Evolutionary conservation across 2,113 vertebrate species (phyloP).

Genomic region (Hippocampus barbouri): DNA sequence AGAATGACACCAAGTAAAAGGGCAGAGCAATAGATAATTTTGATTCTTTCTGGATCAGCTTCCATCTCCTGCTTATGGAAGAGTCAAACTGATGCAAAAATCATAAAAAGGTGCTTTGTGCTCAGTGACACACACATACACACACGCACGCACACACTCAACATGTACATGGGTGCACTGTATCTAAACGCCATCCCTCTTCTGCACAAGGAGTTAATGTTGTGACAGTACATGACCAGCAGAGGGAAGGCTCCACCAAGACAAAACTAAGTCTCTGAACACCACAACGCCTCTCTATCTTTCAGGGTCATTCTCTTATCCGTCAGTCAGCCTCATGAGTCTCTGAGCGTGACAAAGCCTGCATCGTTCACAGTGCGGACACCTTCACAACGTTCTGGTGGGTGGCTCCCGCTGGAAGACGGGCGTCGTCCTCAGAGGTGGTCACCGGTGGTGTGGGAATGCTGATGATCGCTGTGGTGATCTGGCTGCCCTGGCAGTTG

Average conservation of each 20-base stretch:
- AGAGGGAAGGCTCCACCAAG: conserved; percentile 62
- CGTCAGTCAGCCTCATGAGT: conserved; percentile 44
- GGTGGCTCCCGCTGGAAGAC: conserved; percentile 69
- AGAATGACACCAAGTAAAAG: conserved; percentile 44
- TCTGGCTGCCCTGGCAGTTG: conserved; percentile 93
- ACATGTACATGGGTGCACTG: conserved; percentile 46
- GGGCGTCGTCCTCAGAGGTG: conserved; percentile 78
- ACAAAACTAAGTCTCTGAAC: conserved; percentile 32
- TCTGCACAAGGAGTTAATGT: conserved; percentile 59
- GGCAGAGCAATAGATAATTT: conserved; percentile 23
- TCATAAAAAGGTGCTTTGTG: conserved; percentile 70
- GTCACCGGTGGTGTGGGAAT: conserved; percentile 89
- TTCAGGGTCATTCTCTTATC: conserved; percentile 33
- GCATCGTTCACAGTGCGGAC: conserved; percentile 83
- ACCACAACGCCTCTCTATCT: conserved; percentile 13
- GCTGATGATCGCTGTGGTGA: conserved; percentile 98
- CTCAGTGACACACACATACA: conserved; percentile 56
- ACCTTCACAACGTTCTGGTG: conserved; percentile 89
- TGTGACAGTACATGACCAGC: conserved; percentile 62
- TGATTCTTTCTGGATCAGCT: conserved; percentile 6
- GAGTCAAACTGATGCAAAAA: conserved; percentile 49
- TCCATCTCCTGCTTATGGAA: conserved; percentile 29
- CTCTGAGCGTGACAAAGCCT: conserved; percentile 18
- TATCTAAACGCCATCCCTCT: conserved; percentile 55
- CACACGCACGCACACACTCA: conserved; percentile 32